Evolutionary conservation across 2,113 vertebrate genomes (phyloP).

Genomic region (Sterrhoptilus dennistouni): DNA sequence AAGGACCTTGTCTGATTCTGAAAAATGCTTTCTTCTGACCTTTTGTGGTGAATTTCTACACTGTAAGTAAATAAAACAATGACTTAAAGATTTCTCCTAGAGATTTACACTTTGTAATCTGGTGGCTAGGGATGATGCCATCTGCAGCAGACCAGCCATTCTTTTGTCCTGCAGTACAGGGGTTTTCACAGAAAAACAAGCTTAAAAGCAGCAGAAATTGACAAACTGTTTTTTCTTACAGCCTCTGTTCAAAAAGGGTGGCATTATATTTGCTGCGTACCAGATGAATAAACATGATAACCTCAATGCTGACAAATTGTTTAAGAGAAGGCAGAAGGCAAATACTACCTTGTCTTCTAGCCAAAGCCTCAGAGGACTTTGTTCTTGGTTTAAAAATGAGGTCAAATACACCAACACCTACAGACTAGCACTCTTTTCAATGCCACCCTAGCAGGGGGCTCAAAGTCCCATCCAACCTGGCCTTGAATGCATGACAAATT

Average conservation of each 20-base stretch:
- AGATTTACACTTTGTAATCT: neutral
- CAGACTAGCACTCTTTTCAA: neutral
- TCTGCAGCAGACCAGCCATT: neutral
- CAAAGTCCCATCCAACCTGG: neutral
- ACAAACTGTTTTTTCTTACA: neutral
- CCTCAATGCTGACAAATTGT: neutral
- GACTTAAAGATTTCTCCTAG: neutral
- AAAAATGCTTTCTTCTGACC: neutral
- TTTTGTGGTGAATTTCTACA: neutral
- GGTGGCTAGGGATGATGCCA: neutral
- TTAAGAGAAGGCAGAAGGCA: neutral
- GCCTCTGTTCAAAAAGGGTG: neutral
- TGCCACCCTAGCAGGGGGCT: neutral
- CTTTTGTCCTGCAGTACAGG: accelerated
- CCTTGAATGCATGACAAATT: neutral
- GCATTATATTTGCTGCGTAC: neutral
- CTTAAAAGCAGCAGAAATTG: neutral
- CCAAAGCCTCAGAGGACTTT: neutral
- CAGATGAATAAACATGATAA: neutral
- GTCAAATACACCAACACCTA: neutral
- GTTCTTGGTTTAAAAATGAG: neutral
- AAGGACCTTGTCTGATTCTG: neutral
- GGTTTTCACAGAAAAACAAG: neutral
- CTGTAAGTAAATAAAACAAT: neutral
- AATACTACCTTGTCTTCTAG: neutral